Conservation (phyloP, 2,888 invertebrate genomes). For the Ypsolopha scabrella region DNA sequence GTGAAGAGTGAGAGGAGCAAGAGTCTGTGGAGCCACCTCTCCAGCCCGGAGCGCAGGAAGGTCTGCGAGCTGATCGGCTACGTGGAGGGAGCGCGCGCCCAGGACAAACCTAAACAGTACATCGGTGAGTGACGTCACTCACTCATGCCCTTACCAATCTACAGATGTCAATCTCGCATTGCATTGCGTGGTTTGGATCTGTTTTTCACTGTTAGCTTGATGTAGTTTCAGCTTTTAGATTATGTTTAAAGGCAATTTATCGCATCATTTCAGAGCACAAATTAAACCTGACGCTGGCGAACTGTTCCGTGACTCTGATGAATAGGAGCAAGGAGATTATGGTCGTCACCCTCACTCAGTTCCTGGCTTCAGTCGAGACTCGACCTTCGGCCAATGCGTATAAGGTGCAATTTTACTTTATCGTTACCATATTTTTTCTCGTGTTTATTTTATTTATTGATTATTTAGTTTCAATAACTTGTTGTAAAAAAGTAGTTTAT, state of each 20-base stretch:
- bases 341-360: conserved; percentile 79
- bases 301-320: conserved; percentile 76
- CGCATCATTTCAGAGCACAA: conserved; percentile 74
- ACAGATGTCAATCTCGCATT: no score
- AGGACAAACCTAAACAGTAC: conserved; percentile 63
- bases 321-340: conserved; percentile 78
- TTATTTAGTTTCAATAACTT: no score
- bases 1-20: conserved; percentile 65
- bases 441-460: no score
- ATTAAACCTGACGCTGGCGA: conserved; percentile 80
- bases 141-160: neutral
- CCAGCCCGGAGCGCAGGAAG: conserved; percentile 72
- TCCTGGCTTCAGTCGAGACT: conserved; percentile 76
- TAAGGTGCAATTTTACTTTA: conserved; percentile 43
- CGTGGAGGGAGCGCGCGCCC: conserved; percentile 63
- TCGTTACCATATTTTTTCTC: no score
- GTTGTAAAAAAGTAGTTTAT: no score
- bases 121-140: conserved; percentile 50
- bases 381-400: conserved; percentile 76
- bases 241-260: neutral
- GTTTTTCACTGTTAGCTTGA: neutral
- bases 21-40: conserved; percentile 72
- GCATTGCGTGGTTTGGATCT: no score
- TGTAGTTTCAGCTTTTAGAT: neutral
- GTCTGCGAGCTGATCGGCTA: conserved; percentile 75